Conservation (phyloP, 2,797 vertebrate species). For the Lacerta viridis region DNA sequence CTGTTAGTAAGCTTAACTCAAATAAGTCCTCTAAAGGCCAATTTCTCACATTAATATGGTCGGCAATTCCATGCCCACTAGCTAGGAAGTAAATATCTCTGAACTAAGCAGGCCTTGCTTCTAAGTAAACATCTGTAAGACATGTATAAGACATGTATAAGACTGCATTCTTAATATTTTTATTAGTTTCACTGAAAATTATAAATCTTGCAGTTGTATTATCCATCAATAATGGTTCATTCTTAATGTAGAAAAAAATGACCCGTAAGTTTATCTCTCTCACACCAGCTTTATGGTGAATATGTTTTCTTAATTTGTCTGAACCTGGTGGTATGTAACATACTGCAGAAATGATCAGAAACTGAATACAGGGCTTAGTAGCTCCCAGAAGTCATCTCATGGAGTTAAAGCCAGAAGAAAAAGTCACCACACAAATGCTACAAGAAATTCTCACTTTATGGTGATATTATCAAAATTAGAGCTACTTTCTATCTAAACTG, state of each 20-base stretch:
- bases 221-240: neutral
- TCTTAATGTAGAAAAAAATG: neutral
- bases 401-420: neutral
- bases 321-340: neutral
- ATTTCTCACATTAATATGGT: neutral
- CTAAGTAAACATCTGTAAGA: no score
- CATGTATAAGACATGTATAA: no score
- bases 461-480: neutral
- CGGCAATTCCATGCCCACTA: no score
- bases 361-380: neutral
- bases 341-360: neutral
- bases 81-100: no score
- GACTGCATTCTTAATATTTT: neutral
- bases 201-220: neutral
- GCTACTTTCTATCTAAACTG: neutral
- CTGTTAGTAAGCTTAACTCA: neutral
- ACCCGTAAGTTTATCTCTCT: neutral
- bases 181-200: neutral
- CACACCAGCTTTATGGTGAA: neutral
- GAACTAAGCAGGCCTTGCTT: no score
- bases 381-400: neutral
- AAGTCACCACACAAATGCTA: neutral
- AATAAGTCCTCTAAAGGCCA: neutral
- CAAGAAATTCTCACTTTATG: neutral
- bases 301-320: neutral